These are phyloP conservation scores for Hemithea aestivaria DNA, from an alignment of 2,888 invertebrate species.

Conservation along the genomic window DNA sequence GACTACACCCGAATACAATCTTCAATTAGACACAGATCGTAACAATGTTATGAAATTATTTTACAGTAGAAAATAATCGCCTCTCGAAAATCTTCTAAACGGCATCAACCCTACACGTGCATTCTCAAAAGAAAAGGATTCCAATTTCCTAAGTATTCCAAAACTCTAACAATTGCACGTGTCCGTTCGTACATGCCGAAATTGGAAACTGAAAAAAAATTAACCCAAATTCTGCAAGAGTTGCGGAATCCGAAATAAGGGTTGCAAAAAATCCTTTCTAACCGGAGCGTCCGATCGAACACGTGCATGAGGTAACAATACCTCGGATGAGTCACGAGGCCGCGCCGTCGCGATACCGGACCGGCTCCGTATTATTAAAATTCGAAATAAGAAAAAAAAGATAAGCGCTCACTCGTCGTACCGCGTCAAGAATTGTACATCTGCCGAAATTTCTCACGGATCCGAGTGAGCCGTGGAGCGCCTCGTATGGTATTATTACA, in stretches of 20 bases:
- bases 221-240: constrained; percentile 77
- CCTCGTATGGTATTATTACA: constrained; percentile 68
- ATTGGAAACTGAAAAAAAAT: constrained; percentile 52
- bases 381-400: constrained; percentile 57
- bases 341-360: constrained; percentile 56
- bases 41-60: constrained; percentile 36
- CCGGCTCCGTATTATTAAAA: constrained; percentile 66
- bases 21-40: constrained; percentile 51
- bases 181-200: constrained; percentile 43
- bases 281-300: constrained; percentile 70
- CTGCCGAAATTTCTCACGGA: constrained; percentile 80
- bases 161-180: constrained; percentile 40
- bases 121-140: constrained; percentile 24
- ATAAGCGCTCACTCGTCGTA: constrained; percentile 72
- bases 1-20: constrained; percentile 40
- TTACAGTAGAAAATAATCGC: constrained; percentile 29
- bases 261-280: constrained; percentile 77
- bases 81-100: constrained; percentile 29
- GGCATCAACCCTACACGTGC: constrained; percentile 45
- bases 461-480: constrained; percentile 42
- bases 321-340: constrained; percentile 61
- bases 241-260: constrained; percentile 76
- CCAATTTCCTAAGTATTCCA: constrained; percentile 14
- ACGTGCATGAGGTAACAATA: constrained; percentile 72
- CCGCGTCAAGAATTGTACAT: constrained; percentile 77